phyloP scores from a whole-genome alignment of 2,888 invertebrate species.

The Leptura quadrifasciata region DNA sequence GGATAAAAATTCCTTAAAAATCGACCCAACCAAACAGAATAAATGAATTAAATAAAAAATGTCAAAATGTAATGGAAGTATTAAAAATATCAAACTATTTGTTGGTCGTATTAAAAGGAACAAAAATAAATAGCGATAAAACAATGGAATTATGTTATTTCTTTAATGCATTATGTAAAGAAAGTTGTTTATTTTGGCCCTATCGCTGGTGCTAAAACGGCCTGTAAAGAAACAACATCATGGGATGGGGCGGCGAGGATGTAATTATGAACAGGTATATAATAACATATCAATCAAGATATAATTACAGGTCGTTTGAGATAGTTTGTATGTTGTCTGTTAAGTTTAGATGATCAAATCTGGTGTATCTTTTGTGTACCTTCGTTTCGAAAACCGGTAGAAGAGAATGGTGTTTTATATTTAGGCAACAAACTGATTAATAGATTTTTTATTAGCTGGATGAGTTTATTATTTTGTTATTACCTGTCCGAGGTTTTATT shows the following conservation, averaged over 20 bases:
- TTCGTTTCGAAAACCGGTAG: constrained; percentile 47
- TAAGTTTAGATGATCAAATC: constrained; percentile 41
- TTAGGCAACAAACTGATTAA: constrained; percentile 48
- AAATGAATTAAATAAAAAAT: too few relatives aligned
- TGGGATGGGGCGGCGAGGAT: constrained; percentile 61
- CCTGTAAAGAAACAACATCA: constrained; percentile 56
- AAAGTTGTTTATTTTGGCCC: not conserved
- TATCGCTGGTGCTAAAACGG: constrained; percentile 46
- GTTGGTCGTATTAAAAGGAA: too few relatives aligned
- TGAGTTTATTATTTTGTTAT: constrained; percentile 37
- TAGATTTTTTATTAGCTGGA: constrained; percentile 49
- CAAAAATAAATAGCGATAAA: not conserved
- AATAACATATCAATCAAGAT: constrained; percentile 72
- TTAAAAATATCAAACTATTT: too few relatives aligned
- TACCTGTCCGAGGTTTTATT: constrained; percentile 32
- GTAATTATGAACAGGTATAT: constrained; percentile 71
- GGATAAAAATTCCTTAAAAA: too few relatives aligned
- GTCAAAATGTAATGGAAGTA: too few relatives aligned
- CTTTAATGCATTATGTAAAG: not conserved
- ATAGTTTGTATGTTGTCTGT: constrained; percentile 58
- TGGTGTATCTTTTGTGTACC: constrained; percentile 31
- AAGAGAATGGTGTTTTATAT: constrained; percentile 47
- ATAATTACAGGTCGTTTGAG: constrained; percentile 66
- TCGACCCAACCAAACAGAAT: too few relatives aligned
- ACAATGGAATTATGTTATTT: not conserved